A percentile compares a stretch with the other conserved stretches of the same genome.
These are phyloP conservation scores for Phocides pigmalion DNA, from an alignment of 1,140 invertebrate species.

Conservation along the genomic window DNA sequence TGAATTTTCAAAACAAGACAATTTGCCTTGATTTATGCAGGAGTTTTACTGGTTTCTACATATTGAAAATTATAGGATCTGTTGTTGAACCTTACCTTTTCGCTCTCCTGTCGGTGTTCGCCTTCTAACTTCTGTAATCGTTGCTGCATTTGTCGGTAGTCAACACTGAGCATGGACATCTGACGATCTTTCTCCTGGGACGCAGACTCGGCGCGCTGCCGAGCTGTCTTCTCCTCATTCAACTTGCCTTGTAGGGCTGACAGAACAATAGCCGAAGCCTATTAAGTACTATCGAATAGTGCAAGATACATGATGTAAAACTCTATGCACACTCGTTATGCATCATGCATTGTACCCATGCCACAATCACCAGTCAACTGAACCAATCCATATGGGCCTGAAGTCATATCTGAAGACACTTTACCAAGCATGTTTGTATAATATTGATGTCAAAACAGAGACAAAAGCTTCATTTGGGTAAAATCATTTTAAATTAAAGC, in stretches of 20 bases:
- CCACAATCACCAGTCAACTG: too few relatives aligned
- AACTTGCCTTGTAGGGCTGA: conserved; percentile 94
- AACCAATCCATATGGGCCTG: too few relatives aligned
- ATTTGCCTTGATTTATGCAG: too few relatives aligned
- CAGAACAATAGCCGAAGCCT: conserved; percentile 22
- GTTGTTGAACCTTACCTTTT: conserved; percentile 85
- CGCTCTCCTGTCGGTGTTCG: conserved; percentile 93
- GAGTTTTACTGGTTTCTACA: too few relatives aligned
- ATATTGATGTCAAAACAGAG: not conserved
- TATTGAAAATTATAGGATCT: too few relatives aligned
- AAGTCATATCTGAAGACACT: not conserved
- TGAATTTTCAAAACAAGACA: too few relatives aligned
- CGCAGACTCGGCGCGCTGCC: conserved; percentile 92
- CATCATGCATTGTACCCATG: too few relatives aligned
- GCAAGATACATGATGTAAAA: too few relatives aligned
- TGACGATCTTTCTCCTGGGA: conserved; percentile 96
- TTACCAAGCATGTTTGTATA: not conserved
- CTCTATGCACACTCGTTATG: too few relatives aligned
- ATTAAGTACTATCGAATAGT: too few relatives aligned
- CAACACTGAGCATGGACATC: conserved; percentile 96
- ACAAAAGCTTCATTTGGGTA: too few relatives aligned
- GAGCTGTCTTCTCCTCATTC: conserved; percentile 93
- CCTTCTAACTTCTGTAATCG: conserved; percentile 95
- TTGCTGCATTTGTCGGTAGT: conserved; percentile 96
- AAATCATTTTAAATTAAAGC: not conserved